Base-by-base conservation (phyloP, 2,113 vertebrate genomes). In the Ranitomeya variabilis region DNA sequence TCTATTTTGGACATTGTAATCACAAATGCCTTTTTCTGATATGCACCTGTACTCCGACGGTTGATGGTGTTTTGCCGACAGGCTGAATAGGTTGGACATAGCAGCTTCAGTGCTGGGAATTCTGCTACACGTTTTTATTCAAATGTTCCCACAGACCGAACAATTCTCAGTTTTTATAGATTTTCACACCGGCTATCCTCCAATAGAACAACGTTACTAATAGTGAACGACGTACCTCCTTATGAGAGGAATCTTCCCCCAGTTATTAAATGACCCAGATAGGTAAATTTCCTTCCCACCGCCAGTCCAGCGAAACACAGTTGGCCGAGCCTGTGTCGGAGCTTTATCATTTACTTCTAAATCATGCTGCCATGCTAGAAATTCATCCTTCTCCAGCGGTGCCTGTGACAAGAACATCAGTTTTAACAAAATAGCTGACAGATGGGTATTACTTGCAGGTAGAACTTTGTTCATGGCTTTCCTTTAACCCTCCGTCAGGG, bases 201-300 rank as follows among this genome's bases (percentile, higher is more conserved):
- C 19, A 21, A 64, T 64, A 64, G 8, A 16, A 60, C 59, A 60
- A 4, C 12, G 18, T 9, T 64, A 2, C 64, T 66, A n/a, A n/a
- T 66, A 21, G 23, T 8, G 71, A 11, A 11, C 37, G 45, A 23
- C 7, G 91, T 93, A 99, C 98, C 98, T 99, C 92, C 94, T 96
- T 5, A 97, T 98, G 82, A 99, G 96, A 0, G 98, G 98, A 90
- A 99, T 98, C 94, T 99, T 99, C 89, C 93, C 93, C 98, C 98
- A 99, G 93, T 98, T 99, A 94, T 99, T 99, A 91, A 99, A 99
- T n/a, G 98, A 98, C 0, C 98, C 98, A 0, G 98, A 97, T 45
- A 99, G 92, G 91, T 95, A 99, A 73, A 99, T 97, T 5, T 99
- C 98, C 76, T 98, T 99, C 80, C 96, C 98, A 0, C 92, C 95